A percentile compares a stretch with the other conserved stretches of the same genome.
Evolutionary conservation across 1,140 invertebrate genomes (phyloP).

Genomic region (Pseudobourletiella spinata): DNA sequence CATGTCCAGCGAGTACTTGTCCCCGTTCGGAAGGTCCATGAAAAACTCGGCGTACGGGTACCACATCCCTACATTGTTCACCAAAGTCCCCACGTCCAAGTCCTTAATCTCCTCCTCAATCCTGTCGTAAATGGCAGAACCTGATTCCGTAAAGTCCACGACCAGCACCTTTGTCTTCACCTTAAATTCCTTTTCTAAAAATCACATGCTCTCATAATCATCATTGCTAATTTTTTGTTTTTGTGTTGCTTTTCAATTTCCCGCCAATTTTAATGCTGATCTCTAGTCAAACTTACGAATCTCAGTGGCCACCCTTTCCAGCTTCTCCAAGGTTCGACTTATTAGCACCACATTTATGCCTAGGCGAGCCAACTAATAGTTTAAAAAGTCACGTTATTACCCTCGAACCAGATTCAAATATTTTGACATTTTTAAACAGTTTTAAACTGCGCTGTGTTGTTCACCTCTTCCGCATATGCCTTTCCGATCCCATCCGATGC

Average conservation of each 20-base stretch:
- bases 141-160: slow-evolving; percentile 43
- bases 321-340: slow-evolving; percentile 46
- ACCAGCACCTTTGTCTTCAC: slow-evolving; percentile 43
- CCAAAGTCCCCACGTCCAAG: slow-evolving; percentile 48
- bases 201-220: background rate
- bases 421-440: background rate
- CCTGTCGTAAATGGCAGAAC: slow-evolving; percentile 40
- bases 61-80: slow-evolving; percentile 53
- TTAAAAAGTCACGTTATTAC: background rate
- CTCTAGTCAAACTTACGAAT: slow-evolving; percentile 40
- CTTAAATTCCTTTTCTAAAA: slow-evolving; percentile 24
- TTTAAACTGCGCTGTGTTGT: background rate
- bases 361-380: slow-evolving; percentile 17
- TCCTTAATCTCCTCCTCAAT: slow-evolving; percentile 42
- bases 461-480: slow-evolving; percentile 23
- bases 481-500: slow-evolving; percentile 24
- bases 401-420: background rate
- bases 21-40: slow-evolving; percentile 31
- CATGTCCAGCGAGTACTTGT: slow-evolving; percentile 44
- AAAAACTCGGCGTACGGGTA: slow-evolving; percentile 45
- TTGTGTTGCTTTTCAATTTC: background rate
- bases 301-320: slow-evolving; percentile 44
- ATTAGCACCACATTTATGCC: slow-evolving; percentile 48
- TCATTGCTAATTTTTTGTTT: background rate
- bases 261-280: background rate